Evolutionary conservation across 2,888 invertebrate genomes (phyloP), one percentile per base, ranked within the genome.

Genomic region (Apoda limacodes): DNA sequence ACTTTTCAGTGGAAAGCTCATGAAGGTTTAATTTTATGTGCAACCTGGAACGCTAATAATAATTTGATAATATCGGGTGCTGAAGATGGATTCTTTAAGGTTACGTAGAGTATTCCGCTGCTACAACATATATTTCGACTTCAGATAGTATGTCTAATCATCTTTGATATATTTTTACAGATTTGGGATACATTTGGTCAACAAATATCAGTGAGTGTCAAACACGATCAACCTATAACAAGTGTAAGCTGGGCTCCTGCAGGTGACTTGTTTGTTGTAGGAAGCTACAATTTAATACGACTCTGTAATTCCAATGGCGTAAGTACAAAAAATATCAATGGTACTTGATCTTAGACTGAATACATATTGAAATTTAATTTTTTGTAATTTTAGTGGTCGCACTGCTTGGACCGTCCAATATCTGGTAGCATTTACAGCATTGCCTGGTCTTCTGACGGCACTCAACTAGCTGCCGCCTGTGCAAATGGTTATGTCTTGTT

Each of bases 391-490:
- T 53, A 97, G 95, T 98, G 98, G 97, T 93, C 95, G 0, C 89
- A 96, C 65, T 92, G 92, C 27, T 80, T 98, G 41, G 96, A 96
- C 45, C 91, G 95, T 48, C 91, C 95, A 3, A 83, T 85, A 42
- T 89, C 92, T 1, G 98, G 98, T 4, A 95, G 95, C 46, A 87
- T 99, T 36, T 94, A 93, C 60, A 86, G 87, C 41, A 78, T 98
- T 26, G 86, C 91, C 3, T 99, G 98, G 98, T 97, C 97, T 2
- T 88, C 88, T 28, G 98, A 99, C 72, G 94, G 97, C 3, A 98
- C 97, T 0, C 98, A 98, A 66, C 80, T 98, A 13, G 94, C 94
- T 7, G 95, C 92, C 31, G 97, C 95, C n/a, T 94, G 95, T 60
- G 93, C 96, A 1, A 93, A 90, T 55, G 95, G 96, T 0, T 88